Evolutionary conservation across 2,797 vertebrate species (phyloP).

Genomic region (Tragelaphus oryx): DNA sequence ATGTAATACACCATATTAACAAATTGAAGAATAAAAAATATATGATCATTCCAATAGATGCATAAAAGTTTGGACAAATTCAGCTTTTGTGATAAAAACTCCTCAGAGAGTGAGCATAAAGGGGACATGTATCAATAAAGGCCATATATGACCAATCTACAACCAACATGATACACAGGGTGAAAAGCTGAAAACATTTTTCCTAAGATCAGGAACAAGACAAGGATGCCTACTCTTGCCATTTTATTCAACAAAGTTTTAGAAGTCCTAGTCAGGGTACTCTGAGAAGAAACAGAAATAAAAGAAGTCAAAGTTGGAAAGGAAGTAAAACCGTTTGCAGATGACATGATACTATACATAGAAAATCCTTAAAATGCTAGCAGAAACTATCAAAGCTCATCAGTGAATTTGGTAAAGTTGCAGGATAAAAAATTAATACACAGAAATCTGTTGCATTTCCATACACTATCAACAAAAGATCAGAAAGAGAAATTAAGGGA

Average conservation of each 20-base stretch:
- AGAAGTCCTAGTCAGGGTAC: not conserved
- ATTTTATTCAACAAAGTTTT: not conserved
- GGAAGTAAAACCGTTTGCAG: not conserved
- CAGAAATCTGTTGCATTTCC: not conserved
- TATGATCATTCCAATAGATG: not conserved
- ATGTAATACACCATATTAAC: not conserved
- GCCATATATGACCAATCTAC: not conserved
- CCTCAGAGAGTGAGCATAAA: not conserved
- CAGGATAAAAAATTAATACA: not conserved
- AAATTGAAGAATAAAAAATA: not conserved
- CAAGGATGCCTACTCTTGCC: not conserved
- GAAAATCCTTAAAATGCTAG: not conserved
- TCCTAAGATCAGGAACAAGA: not conserved
- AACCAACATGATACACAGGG: not conserved
- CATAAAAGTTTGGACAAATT: not conserved
- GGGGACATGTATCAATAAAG: not conserved
- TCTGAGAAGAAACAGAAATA: not conserved
- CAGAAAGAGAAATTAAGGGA: not conserved
- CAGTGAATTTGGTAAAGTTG: not conserved
- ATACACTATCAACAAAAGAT: not conserved
- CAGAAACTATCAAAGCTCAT: not conserved
- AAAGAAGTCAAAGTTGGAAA: not conserved
- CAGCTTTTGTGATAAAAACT: not conserved
- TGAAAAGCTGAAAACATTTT: not conserved
- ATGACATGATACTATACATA: not conserved